phyloP scores from a whole-genome alignment of 2,888 invertebrate species.

The Melitaea athalia region DNA sequence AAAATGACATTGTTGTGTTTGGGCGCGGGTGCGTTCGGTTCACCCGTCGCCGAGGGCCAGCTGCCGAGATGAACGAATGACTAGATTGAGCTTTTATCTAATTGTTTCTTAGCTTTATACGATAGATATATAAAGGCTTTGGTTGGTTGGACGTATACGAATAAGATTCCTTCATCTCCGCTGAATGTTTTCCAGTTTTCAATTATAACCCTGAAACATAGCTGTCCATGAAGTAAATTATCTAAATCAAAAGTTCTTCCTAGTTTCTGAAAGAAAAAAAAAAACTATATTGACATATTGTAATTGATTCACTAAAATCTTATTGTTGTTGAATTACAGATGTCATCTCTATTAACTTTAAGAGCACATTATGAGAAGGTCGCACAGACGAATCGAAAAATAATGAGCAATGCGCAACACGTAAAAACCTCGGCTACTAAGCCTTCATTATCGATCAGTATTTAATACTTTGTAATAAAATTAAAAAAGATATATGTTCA shows the following conservation, averaged over 20 bases:
- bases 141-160: conserved; percentile 16
- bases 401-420: background rate
- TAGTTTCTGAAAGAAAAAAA: background rate
- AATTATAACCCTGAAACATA: background rate
- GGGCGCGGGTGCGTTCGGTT: background rate
- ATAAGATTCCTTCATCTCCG: conserved; percentile 10
- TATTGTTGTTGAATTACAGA: conserved; percentile 8
- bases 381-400: conserved; percentile 11
- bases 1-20: conserved; percentile 61
- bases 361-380: conserved; percentile 15
- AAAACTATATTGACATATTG: conserved; percentile 3
- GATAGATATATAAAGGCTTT: conserved; percentile 20
- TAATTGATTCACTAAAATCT: conserved; percentile 17
- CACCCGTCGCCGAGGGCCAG: conserved; percentile 8
- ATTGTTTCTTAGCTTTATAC: conserved; percentile 24
- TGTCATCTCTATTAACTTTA: conserved; percentile 1
- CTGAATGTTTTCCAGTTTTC: conserved; percentile 9
- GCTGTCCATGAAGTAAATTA: background rate
- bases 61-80: conserved; percentile 12
- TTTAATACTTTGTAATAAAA: conserved; percentile 19
- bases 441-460: conserved; percentile 30
- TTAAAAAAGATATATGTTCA: conserved; percentile 15
- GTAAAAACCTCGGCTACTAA: conserved; percentile 19
- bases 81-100: conserved; percentile 15
- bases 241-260: background rate